These are phyloP conservation scores for Myoxocephalus aenaeus DNA, from an alignment of 2,797 vertebrate species.

Conservation along the genomic window DNA sequence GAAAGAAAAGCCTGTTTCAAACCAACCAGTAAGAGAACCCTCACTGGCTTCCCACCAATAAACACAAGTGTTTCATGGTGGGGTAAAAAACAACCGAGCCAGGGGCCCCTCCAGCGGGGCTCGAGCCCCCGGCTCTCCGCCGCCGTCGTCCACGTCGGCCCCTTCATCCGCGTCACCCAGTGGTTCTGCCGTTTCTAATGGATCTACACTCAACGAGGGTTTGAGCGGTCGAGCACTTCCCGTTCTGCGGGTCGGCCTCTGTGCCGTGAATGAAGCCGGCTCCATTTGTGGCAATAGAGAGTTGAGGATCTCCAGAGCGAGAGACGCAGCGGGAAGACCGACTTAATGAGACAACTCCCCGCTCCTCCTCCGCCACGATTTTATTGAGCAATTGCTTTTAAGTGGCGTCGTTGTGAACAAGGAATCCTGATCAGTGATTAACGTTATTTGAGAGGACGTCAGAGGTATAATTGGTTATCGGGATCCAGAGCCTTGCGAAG, in stretches of 20 bases:
- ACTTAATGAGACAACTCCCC: constrained; percentile 94
- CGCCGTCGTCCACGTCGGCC: not conserved
- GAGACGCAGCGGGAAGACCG: constrained; percentile 92
- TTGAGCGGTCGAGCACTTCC: constrained; percentile 10
- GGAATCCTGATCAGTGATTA: constrained; percentile 97
- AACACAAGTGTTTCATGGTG: not conserved
- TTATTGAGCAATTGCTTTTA: constrained; percentile 97
- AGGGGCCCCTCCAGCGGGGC: not conserved
- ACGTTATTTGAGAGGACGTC: constrained; percentile 91
- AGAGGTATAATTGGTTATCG: constrained; percentile 93
- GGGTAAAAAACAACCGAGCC: not conserved
- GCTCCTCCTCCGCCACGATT: constrained; percentile 73
- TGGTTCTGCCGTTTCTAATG: constrained; percentile 21
- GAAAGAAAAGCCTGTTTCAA: not conserved
- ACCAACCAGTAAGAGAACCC: not conserved
- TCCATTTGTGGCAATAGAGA: constrained; percentile 81
- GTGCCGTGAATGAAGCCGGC: constrained; percentile 80
- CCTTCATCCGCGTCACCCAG: not conserved
- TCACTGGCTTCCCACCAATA: not conserved
- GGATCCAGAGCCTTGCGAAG: constrained; percentile 88
- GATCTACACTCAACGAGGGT: not conserved
- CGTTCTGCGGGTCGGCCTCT: constrained; percentile 43
- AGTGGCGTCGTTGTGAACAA: constrained; percentile 92
- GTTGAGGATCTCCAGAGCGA: constrained; percentile 71
- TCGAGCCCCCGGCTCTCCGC: not conserved